phyloP scores from a whole-genome alignment of 1,140 invertebrate genomes.

The Eriocheir sinensis region DNA sequence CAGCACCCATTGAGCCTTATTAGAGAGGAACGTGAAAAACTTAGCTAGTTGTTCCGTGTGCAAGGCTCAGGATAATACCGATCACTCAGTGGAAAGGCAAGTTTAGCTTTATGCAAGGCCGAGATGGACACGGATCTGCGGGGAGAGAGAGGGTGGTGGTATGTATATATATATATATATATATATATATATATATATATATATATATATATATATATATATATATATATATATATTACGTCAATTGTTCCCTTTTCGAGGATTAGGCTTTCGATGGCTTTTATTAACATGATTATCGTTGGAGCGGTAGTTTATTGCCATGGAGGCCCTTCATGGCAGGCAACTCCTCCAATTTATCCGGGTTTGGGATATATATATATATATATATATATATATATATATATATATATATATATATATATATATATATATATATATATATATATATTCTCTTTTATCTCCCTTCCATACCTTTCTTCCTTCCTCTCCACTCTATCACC shows the following conservation, averaged over 20 bases:
- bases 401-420: conserved; percentile 22
- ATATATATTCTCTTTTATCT: no score
- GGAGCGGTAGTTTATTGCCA: not conserved
- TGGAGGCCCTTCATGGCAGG: not conserved
- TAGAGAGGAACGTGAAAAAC: no score
- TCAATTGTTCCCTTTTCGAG: no score
- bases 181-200: conserved; percentile 61
- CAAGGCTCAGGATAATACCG: no score
- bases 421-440: not conserved
- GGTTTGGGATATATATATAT: not conserved
- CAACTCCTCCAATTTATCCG: not conserved
- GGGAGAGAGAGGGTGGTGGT: not conserved
- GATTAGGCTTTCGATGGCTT: no score
- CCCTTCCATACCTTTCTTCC: no score
- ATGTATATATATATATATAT: conserved; percentile 62
- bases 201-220: conserved; percentile 52
- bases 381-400: conserved; percentile 1
- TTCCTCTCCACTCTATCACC: no score
- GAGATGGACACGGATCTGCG: no score
- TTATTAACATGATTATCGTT: not conserved
- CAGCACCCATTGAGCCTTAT: no score
- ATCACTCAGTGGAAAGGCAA: no score
- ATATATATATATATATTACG: conserved; percentile 32
- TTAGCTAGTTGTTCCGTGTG: no score
- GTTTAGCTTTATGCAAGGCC: no score